phyloP scores from a whole-genome alignment of 2,113 vertebrate species.

The Ceuthmochares aereus region DNA sequence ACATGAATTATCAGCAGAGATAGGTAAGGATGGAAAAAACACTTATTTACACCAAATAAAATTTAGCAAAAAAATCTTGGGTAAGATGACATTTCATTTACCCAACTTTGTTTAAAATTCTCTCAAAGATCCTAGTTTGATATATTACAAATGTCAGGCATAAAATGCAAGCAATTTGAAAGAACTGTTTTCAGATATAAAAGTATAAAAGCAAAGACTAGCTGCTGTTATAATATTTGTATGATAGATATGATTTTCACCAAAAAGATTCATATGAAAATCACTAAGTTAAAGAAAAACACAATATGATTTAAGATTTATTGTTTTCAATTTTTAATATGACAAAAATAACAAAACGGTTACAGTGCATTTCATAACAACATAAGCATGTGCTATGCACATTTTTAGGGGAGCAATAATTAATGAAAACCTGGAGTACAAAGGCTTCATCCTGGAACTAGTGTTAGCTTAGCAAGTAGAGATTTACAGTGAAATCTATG shows the following conservation, averaged over 20 bases:
- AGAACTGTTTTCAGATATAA: background rate
- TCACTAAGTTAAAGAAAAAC: background rate
- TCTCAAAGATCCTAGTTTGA: background rate
- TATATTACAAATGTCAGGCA: background rate
- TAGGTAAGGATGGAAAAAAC: accelerated
- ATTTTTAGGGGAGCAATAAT: background rate
- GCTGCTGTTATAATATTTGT: background rate
- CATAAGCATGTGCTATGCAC: background rate
- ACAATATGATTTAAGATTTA: background rate
- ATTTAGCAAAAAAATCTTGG: background rate
- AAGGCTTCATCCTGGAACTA: background rate
- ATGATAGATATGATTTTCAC: background rate
- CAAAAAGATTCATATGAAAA: background rate
- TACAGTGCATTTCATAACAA: background rate
- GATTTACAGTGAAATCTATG: background rate
- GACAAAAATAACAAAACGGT: background rate
- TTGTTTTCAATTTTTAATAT: background rate
- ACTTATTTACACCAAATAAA: background rate
- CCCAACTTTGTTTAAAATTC: background rate
- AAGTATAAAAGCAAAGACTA: background rate
- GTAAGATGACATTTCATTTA: background rate
- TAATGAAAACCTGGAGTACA: background rate
- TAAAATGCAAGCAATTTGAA: background rate
- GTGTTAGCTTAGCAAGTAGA: background rate
- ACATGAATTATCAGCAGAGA: background rate